Base-by-base conservation (phyloP, 2,888 invertebrate genomes). In the Tuberolachnus salignus region DNA sequence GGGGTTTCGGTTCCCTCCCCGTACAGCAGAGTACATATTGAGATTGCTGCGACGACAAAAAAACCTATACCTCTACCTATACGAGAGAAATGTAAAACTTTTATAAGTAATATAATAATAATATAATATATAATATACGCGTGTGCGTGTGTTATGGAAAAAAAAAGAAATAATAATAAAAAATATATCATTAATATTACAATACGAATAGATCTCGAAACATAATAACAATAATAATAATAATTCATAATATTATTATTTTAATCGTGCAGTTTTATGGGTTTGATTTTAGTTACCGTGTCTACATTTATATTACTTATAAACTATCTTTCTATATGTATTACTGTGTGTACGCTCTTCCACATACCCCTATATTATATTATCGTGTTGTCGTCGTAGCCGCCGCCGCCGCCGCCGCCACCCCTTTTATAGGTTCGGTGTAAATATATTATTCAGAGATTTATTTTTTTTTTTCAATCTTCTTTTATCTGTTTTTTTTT, bases 1-100 rank as follows among this genome's bases (percentile, higher is more conserved):
- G 91, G 87, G 91, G 91, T 84, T 89, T 91, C 84, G 89, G 90
- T 84, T 86, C 90, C 85, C 90, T 84, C 81, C 84, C 84, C 72
- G 82, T 83, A 72, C 84, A 84, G 80, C 84, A 84, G 80, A 83
- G 83, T 81, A 83, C 83, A 49, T 84, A 84, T 74, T 84, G 81
- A 82, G 23, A 13, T 13, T 34, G n/a, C n/a, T n/a, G n/a, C n/a
- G n/a, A n/a, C n/a, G n/a, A n/a, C n/a, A n/a, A n/a, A n/a, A n/a
- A n/a, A n/a, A n/a, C n/a, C n/a, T n/a, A 21, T 67, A 19, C 21
- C 14, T n/a, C 19, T 19, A 19, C 6, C 13, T 13, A 23, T n/a
- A 51, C 23, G 16, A 26, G n/a, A 34, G 1, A 23, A 34, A 51
- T 49, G 16, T n/a, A 42, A 42, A 63, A 49, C 8, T 21, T 44